A percentile compares a stretch with the other conserved stretches of the same genome.
Conservation (phyloP, 2,888 invertebrate genomes). For the Eilema griseolum region DNA sequence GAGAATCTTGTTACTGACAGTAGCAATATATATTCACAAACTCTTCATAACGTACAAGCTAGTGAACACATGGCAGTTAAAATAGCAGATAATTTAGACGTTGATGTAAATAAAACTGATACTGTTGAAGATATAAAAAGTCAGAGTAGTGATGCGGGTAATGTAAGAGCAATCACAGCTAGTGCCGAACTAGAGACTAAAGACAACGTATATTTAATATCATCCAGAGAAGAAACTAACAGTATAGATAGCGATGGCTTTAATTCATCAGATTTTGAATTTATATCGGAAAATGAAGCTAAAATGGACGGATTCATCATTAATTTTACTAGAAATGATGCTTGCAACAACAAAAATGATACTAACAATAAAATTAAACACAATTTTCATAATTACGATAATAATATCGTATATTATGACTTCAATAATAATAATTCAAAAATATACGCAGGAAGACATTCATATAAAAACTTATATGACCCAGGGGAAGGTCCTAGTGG, state of each 20-base stretch:
- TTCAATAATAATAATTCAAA: neutral
- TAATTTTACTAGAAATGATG: conserved; percentile 30
- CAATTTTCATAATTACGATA: too few species aligned
- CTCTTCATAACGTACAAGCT: neutral
- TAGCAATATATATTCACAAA: neutral
- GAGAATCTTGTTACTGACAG: conserved; percentile 7
- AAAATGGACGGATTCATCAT: conserved; percentile 51
- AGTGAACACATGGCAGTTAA: neutral
- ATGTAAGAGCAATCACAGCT: neutral
- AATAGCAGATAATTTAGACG: neutral
- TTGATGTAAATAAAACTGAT: neutral
- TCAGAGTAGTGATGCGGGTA: conserved; percentile 1
- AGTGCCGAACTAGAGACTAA: conserved; percentile 14
- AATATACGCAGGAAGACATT: too few species aligned
- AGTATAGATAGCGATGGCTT: conserved; percentile 55
- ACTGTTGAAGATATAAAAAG: neutral
- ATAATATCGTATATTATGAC: too few species aligned
- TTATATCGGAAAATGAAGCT: conserved; percentile 73
- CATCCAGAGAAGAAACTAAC: conserved; percentile 22
- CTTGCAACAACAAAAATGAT: neutral
- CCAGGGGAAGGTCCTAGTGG: conserved; percentile 35
- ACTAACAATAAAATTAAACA: neutral
- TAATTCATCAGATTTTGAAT: conserved; percentile 77
- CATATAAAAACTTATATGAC: neutral
- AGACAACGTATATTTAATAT: conserved; percentile 25